Conservation (phyloP, 2,797 vertebrate species). For the Tympanoctomys barrerae region DNA sequence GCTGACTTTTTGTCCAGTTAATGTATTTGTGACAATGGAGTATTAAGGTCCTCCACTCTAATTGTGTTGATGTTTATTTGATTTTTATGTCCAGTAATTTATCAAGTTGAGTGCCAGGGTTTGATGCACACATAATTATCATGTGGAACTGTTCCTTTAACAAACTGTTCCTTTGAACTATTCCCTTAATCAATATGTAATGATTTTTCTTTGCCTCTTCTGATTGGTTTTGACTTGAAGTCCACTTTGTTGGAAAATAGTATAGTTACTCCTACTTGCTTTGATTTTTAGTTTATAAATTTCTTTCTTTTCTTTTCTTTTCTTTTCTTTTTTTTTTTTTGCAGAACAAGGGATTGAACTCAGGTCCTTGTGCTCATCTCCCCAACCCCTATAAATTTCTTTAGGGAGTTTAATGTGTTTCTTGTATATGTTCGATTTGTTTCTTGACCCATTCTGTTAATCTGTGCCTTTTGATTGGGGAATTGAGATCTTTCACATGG, state of each 20-base stretch:
- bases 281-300: neutral
- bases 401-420: neutral
- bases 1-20: neutral
- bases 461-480: neutral
- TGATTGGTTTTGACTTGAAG: neutral
- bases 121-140: neutral
- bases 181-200: neutral
- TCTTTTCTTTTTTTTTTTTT: too few species aligned
- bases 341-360: too few species aligned
- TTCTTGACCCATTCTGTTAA: neutral
- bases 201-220: neutral
- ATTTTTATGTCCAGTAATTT: neutral
- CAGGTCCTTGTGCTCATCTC: too few species aligned
- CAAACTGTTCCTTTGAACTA: neutral
- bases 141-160: neutral
- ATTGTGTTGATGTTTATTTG: neutral
- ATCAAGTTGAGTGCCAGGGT: neutral
- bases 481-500: neutral
- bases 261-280: neutral
- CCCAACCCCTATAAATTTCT: neutral
- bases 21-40: neutral
- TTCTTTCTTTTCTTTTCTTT: neutral
- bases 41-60: neutral
- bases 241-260: neutral
- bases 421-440: neutral